A percentile compares a stretch with the other conserved stretches of the same genome.
phyloP scores from a whole-genome alignment of 2,113 vertebrate genomes.

The Ceuthmochares aereus region DNA sequence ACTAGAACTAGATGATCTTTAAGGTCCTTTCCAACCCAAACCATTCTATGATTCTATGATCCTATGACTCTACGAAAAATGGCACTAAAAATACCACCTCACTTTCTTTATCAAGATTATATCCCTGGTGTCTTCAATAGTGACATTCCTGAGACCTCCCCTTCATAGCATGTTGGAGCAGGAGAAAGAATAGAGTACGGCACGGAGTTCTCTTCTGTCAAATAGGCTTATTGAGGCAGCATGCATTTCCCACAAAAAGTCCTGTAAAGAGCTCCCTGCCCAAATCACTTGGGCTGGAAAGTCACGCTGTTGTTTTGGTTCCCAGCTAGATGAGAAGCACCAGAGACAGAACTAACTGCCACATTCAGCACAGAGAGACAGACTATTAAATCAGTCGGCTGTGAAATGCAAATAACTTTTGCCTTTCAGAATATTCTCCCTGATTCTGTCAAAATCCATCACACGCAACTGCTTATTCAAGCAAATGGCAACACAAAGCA shows the following conservation, averaged over 20 bases:
- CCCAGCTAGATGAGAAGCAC: not conserved
- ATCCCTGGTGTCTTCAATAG: not conserved
- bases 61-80: not conserved
- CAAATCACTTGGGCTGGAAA: not conserved
- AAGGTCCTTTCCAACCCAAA: too few relatives aligned
- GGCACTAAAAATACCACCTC: not conserved
- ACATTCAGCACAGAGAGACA: not conserved
- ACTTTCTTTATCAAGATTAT: not conserved
- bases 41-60: too few relatives aligned
- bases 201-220: not conserved
- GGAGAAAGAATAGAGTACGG: not conserved
- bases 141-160: not conserved
- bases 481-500: slow-evolving; percentile 24
- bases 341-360: not conserved
- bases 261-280: not conserved
- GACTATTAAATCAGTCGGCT: slow-evolving; percentile 13
- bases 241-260: not conserved
- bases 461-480: slow-evolving; percentile 38
- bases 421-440: slow-evolving; percentile 59
- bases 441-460: slow-evolving; percentile 57
- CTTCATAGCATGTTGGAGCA: not conserved
- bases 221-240: not conserved
- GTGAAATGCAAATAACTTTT: slow-evolving; percentile 69
- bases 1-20: too few relatives aligned
- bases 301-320: not conserved